Base-by-base conservation (phyloP, 1,140 invertebrate genomes). In the Cyclargus thomasi region DNA sequence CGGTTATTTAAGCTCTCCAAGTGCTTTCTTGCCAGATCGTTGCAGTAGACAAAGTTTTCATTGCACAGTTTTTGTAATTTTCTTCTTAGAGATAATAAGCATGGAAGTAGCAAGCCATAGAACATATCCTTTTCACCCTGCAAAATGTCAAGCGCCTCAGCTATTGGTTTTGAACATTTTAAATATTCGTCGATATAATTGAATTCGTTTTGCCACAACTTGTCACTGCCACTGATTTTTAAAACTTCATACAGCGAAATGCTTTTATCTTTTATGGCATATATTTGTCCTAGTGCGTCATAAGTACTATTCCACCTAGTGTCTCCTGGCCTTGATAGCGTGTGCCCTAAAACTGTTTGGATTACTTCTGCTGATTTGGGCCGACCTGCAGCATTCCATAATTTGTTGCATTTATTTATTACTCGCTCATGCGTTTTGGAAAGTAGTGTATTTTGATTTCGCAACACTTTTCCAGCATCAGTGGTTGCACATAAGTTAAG, bases 291-390 rank as follows among this genome's bases (percentile, higher is more conserved):
- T 29, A 75, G 64, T 29, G 62, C 69, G 64, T 72, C 70, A 55
- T 70, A 75, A 66, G 57, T 10, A 55, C 70, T 75, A 57, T 75
- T 70, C 73, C 69, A 75, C 10, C 70, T 69, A 23, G 70, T 75
- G 18, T 22, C 29, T 29, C 69, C 63, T 62, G 70, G 69, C 36
- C 35, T 67, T n/a, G 57, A 65, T 35, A 75, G 47, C 8, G 64
- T 72, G 20, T 70, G 68, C 11, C 69, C 68, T 14, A 74, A n/a
- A 69, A 70, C 20, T 16, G 14, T 59, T 20, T 72, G 65, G 3
- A 74, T 72, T 62, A 72, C 63, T 69, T 70, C 73, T n/a, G 70
- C 70, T 53, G 68, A 68, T 70, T 74, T 70, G 5, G 68, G 73
- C 2, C 68, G 70, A 53, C 39, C 67, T 1, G 68, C 67, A 39